Conservation (phyloP, 2,888 invertebrate genomes). For the Metellina segmentata region DNA sequence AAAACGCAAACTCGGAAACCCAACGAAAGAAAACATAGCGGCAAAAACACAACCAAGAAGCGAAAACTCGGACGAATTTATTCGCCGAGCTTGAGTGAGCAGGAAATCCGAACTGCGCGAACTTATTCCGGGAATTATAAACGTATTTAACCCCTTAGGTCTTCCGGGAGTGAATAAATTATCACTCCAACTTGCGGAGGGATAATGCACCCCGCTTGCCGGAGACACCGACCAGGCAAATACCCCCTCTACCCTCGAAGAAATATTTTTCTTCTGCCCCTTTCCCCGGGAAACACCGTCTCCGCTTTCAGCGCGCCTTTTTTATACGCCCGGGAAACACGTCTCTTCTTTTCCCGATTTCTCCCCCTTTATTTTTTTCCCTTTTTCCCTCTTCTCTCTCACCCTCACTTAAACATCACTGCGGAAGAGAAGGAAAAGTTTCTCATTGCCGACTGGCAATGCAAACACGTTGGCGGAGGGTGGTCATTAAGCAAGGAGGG, state of each 20-base stretch:
- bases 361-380: conserved; percentile 10
- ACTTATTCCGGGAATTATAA: conserved; percentile 62
- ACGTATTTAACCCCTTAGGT: conserved; percentile 62
- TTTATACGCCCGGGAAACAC: conserved; percentile 44
- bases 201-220: conserved; percentile 60
- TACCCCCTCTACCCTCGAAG: conserved; percentile 38
- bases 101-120: conserved; percentile 34
- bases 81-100: conserved; percentile 14
- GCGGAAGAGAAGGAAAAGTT: conserved; percentile 57
- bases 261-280: conserved; percentile 24
- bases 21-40: conserved; percentile 9
- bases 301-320: conserved; percentile 64
- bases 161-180: conserved; percentile 69
- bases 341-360: conserved; percentile 54
- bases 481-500: conserved; percentile 62
- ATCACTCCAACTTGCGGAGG: conserved; percentile 66
- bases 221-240: conserved; percentile 64
- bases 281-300: conserved; percentile 29
- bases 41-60: not conserved
- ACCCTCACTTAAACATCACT: conserved; percentile 28
- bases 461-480: conserved; percentile 67
- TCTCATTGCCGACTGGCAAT: conserved; percentile 67
- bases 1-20: not conserved
- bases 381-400: not conserved
- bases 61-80: conserved; percentile 10